Conservation (phyloP, 2,113 vertebrate genomes). For the Anarrhichthys ocellatus region DNA sequence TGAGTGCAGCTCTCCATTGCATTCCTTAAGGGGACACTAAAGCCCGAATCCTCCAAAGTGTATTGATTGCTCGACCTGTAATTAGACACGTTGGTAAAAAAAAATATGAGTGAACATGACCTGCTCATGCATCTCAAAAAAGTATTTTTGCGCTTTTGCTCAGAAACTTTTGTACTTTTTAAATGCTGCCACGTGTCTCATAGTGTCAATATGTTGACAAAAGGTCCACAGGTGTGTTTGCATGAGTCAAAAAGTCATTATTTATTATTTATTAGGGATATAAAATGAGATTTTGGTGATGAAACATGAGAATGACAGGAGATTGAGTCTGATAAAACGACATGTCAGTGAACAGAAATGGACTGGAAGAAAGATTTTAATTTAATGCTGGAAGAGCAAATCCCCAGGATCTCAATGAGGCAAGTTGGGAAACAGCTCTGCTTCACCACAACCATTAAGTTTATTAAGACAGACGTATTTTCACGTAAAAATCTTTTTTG, state of each 20-base stretch:
- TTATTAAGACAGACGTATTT: neutral
- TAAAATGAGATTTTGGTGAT: neutral
- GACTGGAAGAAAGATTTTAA: neutral
- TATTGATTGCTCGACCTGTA: slow-evolving; percentile 53
- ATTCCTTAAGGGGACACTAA: slow-evolving; percentile 29
- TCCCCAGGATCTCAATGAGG: slow-evolving; percentile 12
- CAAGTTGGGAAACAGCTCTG: too few species aligned
- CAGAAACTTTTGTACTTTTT: neutral
- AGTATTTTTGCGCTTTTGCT: neutral
- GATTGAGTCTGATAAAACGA: too few species aligned
- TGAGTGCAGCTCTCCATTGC: slow-evolving; percentile 57
- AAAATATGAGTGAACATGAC: slow-evolving; percentile 21
- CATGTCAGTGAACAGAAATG: slow-evolving; percentile 1
- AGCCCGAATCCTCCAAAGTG: slow-evolving; percentile 19
- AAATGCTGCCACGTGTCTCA: neutral
- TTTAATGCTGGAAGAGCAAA: slow-evolving; percentile 14
- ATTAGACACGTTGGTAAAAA: slow-evolving; percentile 44
- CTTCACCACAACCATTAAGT: slow-evolving; percentile 35
- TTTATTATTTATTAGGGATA: too few species aligned
- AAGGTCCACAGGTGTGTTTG: neutral
- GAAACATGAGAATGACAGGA: neutral
- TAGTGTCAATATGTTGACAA: neutral
- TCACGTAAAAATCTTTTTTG: too few species aligned
- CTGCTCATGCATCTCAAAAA: neutral
- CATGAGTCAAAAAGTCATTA: neutral